Conservation (phyloP, 2,797 vertebrate genomes). For the Gallinago stenura region DNA sequence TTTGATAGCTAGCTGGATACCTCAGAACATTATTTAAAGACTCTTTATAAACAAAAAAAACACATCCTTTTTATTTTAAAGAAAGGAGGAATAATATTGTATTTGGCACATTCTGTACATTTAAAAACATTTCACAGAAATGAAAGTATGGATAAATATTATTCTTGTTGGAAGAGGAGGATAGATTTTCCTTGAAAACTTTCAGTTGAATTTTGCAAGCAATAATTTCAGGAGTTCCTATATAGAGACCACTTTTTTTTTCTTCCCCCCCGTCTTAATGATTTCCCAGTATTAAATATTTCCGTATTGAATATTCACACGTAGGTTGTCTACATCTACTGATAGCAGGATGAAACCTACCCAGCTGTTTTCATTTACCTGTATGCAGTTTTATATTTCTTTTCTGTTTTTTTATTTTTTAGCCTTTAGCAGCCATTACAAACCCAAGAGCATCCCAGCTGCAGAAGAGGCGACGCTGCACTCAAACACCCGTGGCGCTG, state of each 20-base stretch:
- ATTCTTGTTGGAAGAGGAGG: conserved; percentile 52
- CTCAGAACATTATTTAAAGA: conserved; percentile 50
- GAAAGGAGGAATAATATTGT: conserved; percentile 67
- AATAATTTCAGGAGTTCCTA: conserved; percentile 24
- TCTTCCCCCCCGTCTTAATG: neutral
- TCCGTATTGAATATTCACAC: neutral
- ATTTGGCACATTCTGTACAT: conserved; percentile 52
- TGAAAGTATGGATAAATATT: conserved; percentile 71
- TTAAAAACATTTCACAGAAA: conserved; percentile 66
- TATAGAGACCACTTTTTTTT: neutral
- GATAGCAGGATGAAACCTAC: neutral
- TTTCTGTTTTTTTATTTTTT: neutral
- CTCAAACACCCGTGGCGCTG: fast-evolving
- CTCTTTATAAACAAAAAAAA: conserved; percentile 49
- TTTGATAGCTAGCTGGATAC: conserved; percentile 11
- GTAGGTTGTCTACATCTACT: neutral
- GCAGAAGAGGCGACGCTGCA: fast-evolving
- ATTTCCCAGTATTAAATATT: conserved; percentile 24
- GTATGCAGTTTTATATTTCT: neutral
- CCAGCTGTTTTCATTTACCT: neutral
- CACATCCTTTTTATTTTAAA: conserved; percentile 67
- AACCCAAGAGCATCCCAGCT: neutral
- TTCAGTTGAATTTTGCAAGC: conserved; percentile 46
- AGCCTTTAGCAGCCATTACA: neutral
- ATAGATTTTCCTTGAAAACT: conserved; percentile 61